Evolutionary conservation across 2,113 vertebrate species (phyloP).

Genomic region (Amblyopsis rosae): DNA sequence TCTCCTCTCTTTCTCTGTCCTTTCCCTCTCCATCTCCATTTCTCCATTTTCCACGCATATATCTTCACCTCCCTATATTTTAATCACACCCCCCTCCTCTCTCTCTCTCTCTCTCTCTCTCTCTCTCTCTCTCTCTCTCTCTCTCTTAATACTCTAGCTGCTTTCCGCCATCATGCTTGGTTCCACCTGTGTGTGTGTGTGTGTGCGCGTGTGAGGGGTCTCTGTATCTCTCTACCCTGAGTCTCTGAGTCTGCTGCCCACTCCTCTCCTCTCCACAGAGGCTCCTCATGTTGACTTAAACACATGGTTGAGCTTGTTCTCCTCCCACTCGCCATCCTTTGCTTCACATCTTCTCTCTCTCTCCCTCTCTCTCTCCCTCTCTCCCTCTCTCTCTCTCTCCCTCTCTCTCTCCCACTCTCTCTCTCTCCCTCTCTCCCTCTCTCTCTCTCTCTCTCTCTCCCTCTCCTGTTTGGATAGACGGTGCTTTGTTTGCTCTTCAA

Average conservation of each 20-base stretch:
- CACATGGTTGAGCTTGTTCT: constrained; percentile 69
- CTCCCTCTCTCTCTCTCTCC: constrained; percentile 7
- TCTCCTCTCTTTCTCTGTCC: constrained; percentile 17
- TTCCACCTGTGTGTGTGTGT: neutral
- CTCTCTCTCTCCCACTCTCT: constrained; percentile 6
- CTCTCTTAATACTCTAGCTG: neutral
- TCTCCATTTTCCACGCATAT: neutral
- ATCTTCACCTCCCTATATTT: no score
- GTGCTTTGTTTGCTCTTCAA: constrained; percentile 69
- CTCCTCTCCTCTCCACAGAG: constrained; percentile 63
- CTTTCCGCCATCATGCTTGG: neutral
- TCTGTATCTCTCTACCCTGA: constrained; percentile 38
- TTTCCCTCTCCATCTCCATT: neutral
- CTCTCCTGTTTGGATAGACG: constrained; percentile 47
- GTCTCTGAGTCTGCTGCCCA: constrained; percentile 63
- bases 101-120: constrained; percentile 3
- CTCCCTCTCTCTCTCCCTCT: constrained; percentile 31
- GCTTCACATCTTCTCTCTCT: constrained; percentile 19
- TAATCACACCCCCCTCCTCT: neutral
- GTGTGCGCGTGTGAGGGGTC: neutral
- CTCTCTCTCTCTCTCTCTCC: neutral
- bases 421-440: constrained; percentile 20
- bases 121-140: constrained; percentile 9
- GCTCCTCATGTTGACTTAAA: constrained; percentile 71
- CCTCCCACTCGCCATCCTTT: constrained; percentile 55